Conservation (phyloP, 1,140 invertebrate genomes). For the Andricus grossulariae region DNA sequence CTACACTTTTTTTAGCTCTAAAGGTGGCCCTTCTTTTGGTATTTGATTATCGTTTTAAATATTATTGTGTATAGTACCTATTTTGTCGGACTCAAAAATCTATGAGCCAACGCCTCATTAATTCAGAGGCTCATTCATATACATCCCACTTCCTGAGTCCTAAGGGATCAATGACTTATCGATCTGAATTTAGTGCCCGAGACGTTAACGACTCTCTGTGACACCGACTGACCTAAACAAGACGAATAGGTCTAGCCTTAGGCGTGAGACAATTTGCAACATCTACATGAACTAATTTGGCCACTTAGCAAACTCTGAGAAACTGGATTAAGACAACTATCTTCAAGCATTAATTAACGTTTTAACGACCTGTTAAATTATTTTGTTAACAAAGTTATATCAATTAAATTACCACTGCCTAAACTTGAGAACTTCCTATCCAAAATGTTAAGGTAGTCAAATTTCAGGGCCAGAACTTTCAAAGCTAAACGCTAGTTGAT, state of each 20-base stretch:
- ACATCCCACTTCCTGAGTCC: background rate
- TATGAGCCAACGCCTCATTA: background rate
- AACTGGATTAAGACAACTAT: constrained; percentile 26
- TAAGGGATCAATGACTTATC: constrained; percentile 24
- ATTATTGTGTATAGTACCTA: too few species aligned
- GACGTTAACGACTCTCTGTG: constrained; percentile 21
- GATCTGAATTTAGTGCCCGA: constrained; percentile 29
- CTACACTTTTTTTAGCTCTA: too few species aligned
- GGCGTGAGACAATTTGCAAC: constrained; percentile 24
- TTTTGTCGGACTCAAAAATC: background rate
- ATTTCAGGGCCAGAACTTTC: background rate
- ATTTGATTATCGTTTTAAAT: too few species aligned
- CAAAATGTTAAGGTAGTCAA: too few species aligned
- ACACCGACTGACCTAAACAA: constrained; percentile 25
- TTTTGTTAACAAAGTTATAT: constrained; percentile 24
- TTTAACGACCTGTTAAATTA: constrained; percentile 16
- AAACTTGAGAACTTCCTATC: too few species aligned
- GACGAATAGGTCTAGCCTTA: constrained; percentile 23
- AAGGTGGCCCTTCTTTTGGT: too few species aligned
- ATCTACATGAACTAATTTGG: constrained; percentile 24
- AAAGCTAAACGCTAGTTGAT: constrained; percentile 18
- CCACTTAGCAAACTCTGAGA: constrained; percentile 4
- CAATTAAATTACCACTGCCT: background rate
- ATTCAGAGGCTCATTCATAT: background rate
- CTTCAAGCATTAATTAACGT: constrained; percentile 23